Evolutionary conservation across 2,113 vertebrate species (phyloP).

Genomic region (Chamaea fasciata): DNA sequence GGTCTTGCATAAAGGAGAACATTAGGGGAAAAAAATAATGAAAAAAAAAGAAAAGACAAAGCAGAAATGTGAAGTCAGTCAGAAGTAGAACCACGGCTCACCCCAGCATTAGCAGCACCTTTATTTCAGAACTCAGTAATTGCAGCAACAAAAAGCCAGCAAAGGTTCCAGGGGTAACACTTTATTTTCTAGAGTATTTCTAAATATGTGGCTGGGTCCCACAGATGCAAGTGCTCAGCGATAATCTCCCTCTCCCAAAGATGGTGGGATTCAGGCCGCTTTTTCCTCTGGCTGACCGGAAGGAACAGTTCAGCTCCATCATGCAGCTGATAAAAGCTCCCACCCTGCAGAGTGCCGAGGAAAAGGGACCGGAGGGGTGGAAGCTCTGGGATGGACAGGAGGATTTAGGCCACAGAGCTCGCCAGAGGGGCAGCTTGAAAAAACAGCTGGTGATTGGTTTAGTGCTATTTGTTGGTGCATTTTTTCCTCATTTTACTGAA

Average conservation of each 20-base stretch:
- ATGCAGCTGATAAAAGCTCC: neutral
- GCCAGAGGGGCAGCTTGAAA: neutral
- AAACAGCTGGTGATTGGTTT: neutral
- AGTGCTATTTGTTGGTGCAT: neutral
- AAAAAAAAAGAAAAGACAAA: neutral
- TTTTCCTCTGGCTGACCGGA: neutral
- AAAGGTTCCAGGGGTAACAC: neutral
- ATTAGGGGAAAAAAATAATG: neutral
- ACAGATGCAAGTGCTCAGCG: neutral
- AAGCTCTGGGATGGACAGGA: neutral
- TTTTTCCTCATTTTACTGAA: neutral
- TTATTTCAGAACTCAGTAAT: neutral
- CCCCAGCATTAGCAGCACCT: neutral
- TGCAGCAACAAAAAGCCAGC: neutral
- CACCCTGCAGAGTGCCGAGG: neutral
- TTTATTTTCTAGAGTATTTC: neutral
- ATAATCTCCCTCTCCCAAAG: neutral
- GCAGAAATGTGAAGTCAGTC: constrained; percentile 23
- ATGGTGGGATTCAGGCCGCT: neutral
- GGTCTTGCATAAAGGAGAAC: constrained; percentile 50
- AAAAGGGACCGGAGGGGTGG: neutral
- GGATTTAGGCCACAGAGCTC: neutral
- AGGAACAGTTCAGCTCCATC: neutral
- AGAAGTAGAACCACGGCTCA: neutral
- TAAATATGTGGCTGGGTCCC: neutral